Base-by-base conservation (phyloP, 2,113 vertebrate species). In the Pteropus alecto region DNA sequence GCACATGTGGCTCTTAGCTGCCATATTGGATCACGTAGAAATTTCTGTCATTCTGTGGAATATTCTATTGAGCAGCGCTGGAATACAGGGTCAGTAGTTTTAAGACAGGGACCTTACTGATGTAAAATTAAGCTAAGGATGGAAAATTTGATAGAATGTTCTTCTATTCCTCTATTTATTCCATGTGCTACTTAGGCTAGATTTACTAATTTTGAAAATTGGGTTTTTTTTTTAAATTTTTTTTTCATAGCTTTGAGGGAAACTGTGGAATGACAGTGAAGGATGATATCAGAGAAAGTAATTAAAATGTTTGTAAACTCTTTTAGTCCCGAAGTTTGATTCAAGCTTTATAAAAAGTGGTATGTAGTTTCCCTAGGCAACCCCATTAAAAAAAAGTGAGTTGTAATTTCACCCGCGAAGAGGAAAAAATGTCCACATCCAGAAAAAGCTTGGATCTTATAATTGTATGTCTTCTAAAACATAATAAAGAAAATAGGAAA, bases 231-330 rank as follows among this genome's bases (percentile, higher is more conserved):
- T 2, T 26, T 30, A 28, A 74, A 91, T 51, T 48, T 54, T 68
- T 90, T 92, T 65, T 71, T 90, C 30, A 24, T 84, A 51, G 82
- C 33, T 54, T 82, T 82, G 67, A 97, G 71, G 76, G 22, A 43
- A 73, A 68, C n/a, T 21, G 4, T 84, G 58, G 68, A 56, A 78
- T 41, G 48, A 63, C 13, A 65, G 70, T 61, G 6, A 38, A 74
- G 16, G 48, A 77, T 43, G 58, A 77, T 61, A 18, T 35, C 77
- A 33, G 41, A 6, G 5, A 85, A 33, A 78, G 79, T n/a, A 79
- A 92, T 96, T 92, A 65, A 98, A 92, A 86, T 93, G 41, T 90
- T 84, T 65, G 4, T 83, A 56, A 95, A 90, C 18, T 77, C 24
- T 35, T 90, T 43, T 68, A 73, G 73, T 68, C 10, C 33, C 41